Evolutionary conservation across 2,113 vertebrate genomes (phyloP).

Genomic region (Hydrochoerus hydrochaeris): DNA sequence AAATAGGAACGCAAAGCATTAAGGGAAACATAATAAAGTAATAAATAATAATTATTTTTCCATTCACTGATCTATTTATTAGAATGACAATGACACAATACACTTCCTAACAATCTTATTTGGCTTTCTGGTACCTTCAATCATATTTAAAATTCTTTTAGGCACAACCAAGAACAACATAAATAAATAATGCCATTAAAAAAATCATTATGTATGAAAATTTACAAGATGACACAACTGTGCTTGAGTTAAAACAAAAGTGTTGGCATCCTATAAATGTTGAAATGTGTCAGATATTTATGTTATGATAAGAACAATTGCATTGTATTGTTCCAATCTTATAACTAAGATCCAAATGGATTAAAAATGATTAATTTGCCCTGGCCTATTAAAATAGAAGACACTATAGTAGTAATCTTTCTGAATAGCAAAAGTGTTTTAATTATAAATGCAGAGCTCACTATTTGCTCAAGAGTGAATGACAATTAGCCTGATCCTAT

Average conservation of each 20-base stretch:
- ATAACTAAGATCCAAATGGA: constrained; percentile 78
- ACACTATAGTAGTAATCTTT: constrained; percentile 70
- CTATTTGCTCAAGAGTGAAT: constrained; percentile 79
- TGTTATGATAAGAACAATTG: constrained; percentile 72
- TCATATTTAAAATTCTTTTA: constrained; percentile 71
- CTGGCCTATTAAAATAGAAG: constrained; percentile 72
- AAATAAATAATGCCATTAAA: constrained; percentile 65
- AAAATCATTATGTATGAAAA: constrained; percentile 71
- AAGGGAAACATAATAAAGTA: constrained; percentile 64
- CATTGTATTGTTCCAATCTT: constrained; percentile 74
- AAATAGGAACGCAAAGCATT: constrained; percentile 78
- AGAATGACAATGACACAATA: constrained; percentile 42
- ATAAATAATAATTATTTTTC: constrained; percentile 69
- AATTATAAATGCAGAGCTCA: constrained; percentile 77
- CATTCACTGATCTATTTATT: constrained; percentile 69
- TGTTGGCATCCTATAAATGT: constrained; percentile 58
- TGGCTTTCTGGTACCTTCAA: constrained; percentile 59
- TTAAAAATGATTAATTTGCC: constrained; percentile 78
- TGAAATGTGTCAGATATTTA: constrained; percentile 61
- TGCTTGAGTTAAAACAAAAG: constrained; percentile 76
- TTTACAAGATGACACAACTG: constrained; percentile 63
- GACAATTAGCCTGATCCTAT: constrained; percentile 74
- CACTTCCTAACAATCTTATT: constrained; percentile 50
- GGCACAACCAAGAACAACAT: constrained; percentile 70
- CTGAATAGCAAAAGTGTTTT: constrained; percentile 73